phyloP scores from a whole-genome alignment of 2,797 vertebrate species.

The Adrianichthys oophorus region DNA sequence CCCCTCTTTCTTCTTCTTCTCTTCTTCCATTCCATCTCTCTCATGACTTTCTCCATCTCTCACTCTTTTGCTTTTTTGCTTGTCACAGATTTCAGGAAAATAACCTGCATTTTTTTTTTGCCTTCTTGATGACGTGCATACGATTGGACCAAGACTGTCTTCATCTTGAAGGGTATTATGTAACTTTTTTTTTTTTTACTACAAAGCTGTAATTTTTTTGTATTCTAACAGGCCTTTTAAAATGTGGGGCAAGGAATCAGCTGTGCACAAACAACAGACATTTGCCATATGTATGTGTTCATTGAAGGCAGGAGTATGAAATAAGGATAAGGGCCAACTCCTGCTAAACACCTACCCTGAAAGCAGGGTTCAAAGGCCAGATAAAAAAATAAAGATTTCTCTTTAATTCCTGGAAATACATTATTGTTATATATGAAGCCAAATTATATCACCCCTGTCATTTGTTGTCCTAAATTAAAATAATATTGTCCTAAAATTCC shows the following conservation, averaged over 20 bases:
- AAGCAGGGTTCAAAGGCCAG: slow-evolving; percentile 62
- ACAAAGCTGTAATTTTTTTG: slow-evolving; percentile 29
- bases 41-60: slow-evolving; percentile 55
- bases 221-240: neutral
- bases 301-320: slow-evolving; percentile 53
- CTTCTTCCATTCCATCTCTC: slow-evolving; percentile 53
- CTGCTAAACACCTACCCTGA: slow-evolving; percentile 5
- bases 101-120: slow-evolving; percentile 64
- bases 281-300: no score
- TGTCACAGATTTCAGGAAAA: slow-evolving; percentile 78
- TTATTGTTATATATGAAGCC: slow-evolving; percentile 73
- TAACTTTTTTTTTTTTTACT: slow-evolving; percentile 77
- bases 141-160: slow-evolving; percentile 69
- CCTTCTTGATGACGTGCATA: slow-evolving; percentile 50
- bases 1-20: slow-evolving; percentile 53
- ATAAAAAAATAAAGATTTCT: slow-evolving; percentile 77
- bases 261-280: no score
- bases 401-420: slow-evolving; percentile 75
- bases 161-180: slow-evolving; percentile 78
- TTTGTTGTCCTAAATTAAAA: slow-evolving; percentile 74
- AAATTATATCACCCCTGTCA: slow-evolving; percentile 78
- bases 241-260: no score
- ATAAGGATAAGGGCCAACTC: slow-evolving; percentile 51
- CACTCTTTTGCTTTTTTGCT: slow-evolving; percentile 72
- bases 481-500: slow-evolving; percentile 69